Conservation (phyloP, 1,140 invertebrate genomes). For the Plectus sambesii region DNA sequence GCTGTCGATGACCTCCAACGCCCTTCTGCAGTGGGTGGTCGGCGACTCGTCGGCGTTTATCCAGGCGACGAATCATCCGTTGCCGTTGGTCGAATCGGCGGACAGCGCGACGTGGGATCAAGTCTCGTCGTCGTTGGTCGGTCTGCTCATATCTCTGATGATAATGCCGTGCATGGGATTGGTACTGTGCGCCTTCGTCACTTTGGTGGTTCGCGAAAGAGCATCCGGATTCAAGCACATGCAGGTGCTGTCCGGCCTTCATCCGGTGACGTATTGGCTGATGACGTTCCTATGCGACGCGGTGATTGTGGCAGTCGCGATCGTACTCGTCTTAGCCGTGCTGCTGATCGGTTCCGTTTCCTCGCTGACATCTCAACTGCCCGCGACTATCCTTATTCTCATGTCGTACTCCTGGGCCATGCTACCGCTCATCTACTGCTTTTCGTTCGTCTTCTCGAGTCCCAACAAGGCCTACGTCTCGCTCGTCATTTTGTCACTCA, state of each 20-base stretch:
- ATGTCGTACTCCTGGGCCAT: slow-evolving; percentile 13
- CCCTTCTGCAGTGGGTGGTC: too few species aligned
- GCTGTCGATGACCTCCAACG: too few species aligned
- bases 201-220: slow-evolving; percentile 17
- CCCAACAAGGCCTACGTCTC: slow-evolving; percentile 17
- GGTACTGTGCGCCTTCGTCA: slow-evolving; percentile 17
- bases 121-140: too few species aligned
- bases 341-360: slow-evolving; percentile 2
- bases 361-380: neutral
- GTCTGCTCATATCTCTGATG: slow-evolving; percentile 12
- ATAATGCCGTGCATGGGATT: slow-evolving; percentile 10
- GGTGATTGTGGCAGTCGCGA: neutral
- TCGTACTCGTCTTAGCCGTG: slow-evolving; percentile 10
- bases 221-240: slow-evolving; percentile 20
- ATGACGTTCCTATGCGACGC: neutral
- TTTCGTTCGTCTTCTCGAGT: slow-evolving; percentile 17
- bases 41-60: too few species aligned
- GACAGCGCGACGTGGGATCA: too few species aligned
- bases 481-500: slow-evolving; percentile 18
- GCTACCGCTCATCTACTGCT: slow-evolving; percentile 17
- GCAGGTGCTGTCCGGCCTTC: slow-evolving; percentile 22
- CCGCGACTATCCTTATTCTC: slow-evolving; percentile 3
- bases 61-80: too few species aligned
- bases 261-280: slow-evolving; percentile 13
- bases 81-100: too few species aligned